phyloP scores from a whole-genome alignment of 2,113 vertebrate genomes.

The Ibidorhyncha struthersii region DNA sequence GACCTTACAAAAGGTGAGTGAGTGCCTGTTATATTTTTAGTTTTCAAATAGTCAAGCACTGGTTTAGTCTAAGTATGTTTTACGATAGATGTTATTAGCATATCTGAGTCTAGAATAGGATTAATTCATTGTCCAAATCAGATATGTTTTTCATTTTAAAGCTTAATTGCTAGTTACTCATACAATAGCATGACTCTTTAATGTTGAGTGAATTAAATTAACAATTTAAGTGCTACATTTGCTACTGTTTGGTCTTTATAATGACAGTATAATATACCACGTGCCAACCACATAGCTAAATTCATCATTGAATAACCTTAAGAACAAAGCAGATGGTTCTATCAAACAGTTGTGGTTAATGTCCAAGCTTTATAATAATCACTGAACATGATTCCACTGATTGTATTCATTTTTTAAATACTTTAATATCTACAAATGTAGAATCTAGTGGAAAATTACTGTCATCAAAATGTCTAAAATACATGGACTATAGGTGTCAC shows the following conservation, averaged over 20 bases:
- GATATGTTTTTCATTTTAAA: background rate
- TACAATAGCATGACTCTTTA: background rate
- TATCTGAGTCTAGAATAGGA: background rate
- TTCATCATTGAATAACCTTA: background rate
- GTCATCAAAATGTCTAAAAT: background rate
- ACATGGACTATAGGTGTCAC: background rate
- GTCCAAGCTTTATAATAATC: background rate
- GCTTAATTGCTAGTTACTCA: background rate
- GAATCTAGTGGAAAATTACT: background rate
- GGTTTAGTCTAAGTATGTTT: background rate
- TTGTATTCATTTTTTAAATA: background rate
- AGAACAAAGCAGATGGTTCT: background rate
- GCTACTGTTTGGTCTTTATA: background rate
- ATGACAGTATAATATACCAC: background rate
- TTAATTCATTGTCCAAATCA: background rate
- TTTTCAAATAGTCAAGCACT: background rate
- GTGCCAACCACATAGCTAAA: background rate
- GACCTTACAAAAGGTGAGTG: constrained; percentile 90
- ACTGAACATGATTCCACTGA: background rate
- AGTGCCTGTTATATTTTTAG: constrained; percentile 51
- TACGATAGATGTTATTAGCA: background rate
- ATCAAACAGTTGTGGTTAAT: background rate
- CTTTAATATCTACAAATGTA: background rate
- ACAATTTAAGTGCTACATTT: background rate
- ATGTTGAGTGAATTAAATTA: background rate